Percentiles rank a stretch among this genome's conserved stretches.
phyloP scores from a whole-genome alignment of 2,113 vertebrate species.

The Prionailurus bengalensis region DNA sequence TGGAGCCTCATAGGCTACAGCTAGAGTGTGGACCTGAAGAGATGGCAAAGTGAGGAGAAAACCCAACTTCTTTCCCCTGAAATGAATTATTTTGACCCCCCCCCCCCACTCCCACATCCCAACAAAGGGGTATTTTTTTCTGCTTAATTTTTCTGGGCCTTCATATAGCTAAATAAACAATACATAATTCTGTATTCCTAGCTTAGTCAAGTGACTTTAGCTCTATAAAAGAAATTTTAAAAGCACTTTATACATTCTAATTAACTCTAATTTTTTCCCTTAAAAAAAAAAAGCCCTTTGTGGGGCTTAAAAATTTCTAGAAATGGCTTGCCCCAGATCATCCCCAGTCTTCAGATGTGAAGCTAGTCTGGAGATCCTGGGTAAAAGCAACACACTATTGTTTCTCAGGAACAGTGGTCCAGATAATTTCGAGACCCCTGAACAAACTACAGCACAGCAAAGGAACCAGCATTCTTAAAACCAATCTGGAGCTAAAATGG shows the following conservation, averaged over 20 bases:
- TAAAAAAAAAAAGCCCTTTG: not conserved
- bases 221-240: not conserved
- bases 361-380: not conserved
- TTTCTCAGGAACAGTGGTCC: not conserved
- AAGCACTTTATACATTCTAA: not conserved
- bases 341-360: not conserved
- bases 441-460: not conserved
- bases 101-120: not conserved
- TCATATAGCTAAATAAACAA: not conserved
- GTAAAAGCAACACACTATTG: slow-evolving; percentile 12
- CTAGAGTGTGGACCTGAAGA: not conserved
- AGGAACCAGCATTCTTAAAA: not conserved
- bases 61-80: not conserved
- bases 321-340: not conserved
- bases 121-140: not conserved
- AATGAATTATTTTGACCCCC: slow-evolving; percentile 19
- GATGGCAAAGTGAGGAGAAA: not conserved
- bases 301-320: not conserved
- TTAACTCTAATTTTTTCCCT: not conserved
- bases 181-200: not conserved
- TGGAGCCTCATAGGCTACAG: not conserved
- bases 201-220: not conserved
- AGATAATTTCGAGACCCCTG: not conserved
- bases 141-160: not conserved
- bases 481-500: not conserved